Base-by-base conservation (phyloP, 2,888 invertebrate species). In the Melanargia galathea region DNA sequence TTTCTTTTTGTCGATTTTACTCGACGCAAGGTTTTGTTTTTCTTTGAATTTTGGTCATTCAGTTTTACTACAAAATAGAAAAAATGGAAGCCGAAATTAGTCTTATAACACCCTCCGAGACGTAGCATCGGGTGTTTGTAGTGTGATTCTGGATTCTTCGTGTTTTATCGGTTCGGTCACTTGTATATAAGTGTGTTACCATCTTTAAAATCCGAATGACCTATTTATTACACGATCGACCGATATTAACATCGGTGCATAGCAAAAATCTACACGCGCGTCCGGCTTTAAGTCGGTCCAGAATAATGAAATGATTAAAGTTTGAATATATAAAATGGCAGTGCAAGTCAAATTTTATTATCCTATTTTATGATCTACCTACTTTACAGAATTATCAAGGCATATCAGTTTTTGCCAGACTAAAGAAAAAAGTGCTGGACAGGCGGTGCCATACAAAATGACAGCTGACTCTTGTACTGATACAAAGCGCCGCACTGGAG, bases 251-350 rank as follows among this genome's bases (percentile, higher is more conserved):
- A 48, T n/a, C n/a, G 2, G 24, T 24, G 1, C 18, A 51, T 51
- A 30, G 2, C 18, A 26, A 49, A 49, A 46, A 24, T 33, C 33
- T 7, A 33, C 54, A 38, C 35, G 52, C 22, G 54, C 38, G 54
- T 33, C 38, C n/a, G 22, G 18, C 30, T 49, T 30, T 48, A 38
- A 24, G n/a, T 26, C 26, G n/a, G 3, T 26, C 13, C 4, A 30
- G 30, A 30, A 24, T 0, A 30, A 1, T 26, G 2, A 26, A 49
- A 30, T 30, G 13, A 16, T 30, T 24, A n/a, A 10, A 33, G 51
- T n/a, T 51, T n/a, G 6, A 48, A 48, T 24, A n/a, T 24, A 20
- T 18, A 49, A 55, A 40, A 49, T 55, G 49, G 49, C 55, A 48
- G 46, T 60, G 38, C 38, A 26, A 10, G 18, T 40, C 38, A 26